These are phyloP conservation scores for Drosophila aff. DNA, from an alignment of 1,140 invertebrate genomes.

Conservation along the genomic window DNA sequence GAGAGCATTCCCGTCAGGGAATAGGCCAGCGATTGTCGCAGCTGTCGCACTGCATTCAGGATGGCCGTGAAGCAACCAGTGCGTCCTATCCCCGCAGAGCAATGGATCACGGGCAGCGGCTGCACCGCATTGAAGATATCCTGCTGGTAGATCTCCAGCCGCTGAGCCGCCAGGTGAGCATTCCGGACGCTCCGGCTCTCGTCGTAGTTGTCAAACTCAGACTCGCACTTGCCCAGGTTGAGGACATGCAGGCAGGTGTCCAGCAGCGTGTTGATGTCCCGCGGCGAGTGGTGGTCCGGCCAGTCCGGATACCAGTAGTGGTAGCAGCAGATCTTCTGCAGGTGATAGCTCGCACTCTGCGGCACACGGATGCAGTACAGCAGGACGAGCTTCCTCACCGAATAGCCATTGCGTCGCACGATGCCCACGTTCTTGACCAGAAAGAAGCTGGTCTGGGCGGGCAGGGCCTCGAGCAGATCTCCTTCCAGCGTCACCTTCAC, in stretches of 20 bases:
- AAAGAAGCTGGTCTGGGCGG: conserved; percentile 84
- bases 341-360: conserved; percentile 46
- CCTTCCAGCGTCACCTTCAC: conserved; percentile 58
- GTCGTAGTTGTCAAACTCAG: conserved; percentile 76
- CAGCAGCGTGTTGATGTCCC: conserved; percentile 87
- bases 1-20: conserved; percentile 74
- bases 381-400: conserved; percentile 87
- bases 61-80: conserved; percentile 98
- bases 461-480: conserved; percentile 39
- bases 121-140: conserved; percentile 82
- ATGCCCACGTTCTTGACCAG: conserved; percentile 88
- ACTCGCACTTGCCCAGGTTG: conserved; percentile 79
- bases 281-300: conserved; percentile 88
- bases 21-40: conserved; percentile 77
- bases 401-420: conserved; percentile 88
- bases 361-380: conserved; percentile 75
- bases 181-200: conserved; percentile 48
- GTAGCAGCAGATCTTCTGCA: conserved; percentile 85
- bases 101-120: conserved; percentile 95
- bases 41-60: conserved; percentile 93
- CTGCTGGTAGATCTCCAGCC: conserved; percentile 76
- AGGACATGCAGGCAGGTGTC: conserved; percentile 88
- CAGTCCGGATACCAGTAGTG: conserved; percentile 90
- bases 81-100: conserved; percentile 95
- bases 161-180: conserved; percentile 64